Base-by-base conservation (phyloP, 1,140 invertebrate species). In the Marisa cornuarietis region DNA sequence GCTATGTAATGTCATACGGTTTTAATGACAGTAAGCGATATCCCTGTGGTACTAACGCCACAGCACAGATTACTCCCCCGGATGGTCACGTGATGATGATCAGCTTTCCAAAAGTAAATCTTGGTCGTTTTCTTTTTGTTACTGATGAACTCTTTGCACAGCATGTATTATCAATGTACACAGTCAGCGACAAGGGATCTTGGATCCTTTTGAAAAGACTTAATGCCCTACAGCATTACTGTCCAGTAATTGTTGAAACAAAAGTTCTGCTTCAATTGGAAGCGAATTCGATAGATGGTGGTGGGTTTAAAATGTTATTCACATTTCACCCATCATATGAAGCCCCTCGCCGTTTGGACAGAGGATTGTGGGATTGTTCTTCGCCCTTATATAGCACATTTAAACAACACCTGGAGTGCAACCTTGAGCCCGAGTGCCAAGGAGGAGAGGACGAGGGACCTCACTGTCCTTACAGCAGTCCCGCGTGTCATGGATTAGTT, bases 341-440 rank as follows among this genome's bases (percentile, higher is more conserved):
- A 42, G 22, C 62, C n/a, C 74, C 74, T 10, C 74, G 31, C 24
- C 63, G n/a, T 51, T 5, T 76, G 61, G 8, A 58, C 14, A 11
- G n/a, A 11, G 74, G 74, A 13, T n/a, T 76, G 0, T 76, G 58
- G 52, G 62, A 76, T 22, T 76, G 74, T 66, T 76, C 74, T 0
- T 61, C 65, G 74, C 62, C 74, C 24, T 51, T 65, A 26, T 76
- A 65, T 63, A 20, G 14, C 13, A 20, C 26, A 13, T 76, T 76
- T 26, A 76, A 76, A 42, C n/a, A 76, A n/a, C 74, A 76, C 31
- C 52, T 76, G 20, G 24, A 65, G 14, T 76, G 74, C 42, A 76
- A 76, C 24, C 74, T 65, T 10, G 52, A 65, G 24, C 20, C 26
- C 10, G 74, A 76, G 74, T 76, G 74, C 65, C 16, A n/a, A 7